A percentile compares a stretch with the other conserved stretches of the same genome.
phyloP scores from a whole-genome alignment of 2,888 invertebrate species.

The Saturnia pavonia region DNA sequence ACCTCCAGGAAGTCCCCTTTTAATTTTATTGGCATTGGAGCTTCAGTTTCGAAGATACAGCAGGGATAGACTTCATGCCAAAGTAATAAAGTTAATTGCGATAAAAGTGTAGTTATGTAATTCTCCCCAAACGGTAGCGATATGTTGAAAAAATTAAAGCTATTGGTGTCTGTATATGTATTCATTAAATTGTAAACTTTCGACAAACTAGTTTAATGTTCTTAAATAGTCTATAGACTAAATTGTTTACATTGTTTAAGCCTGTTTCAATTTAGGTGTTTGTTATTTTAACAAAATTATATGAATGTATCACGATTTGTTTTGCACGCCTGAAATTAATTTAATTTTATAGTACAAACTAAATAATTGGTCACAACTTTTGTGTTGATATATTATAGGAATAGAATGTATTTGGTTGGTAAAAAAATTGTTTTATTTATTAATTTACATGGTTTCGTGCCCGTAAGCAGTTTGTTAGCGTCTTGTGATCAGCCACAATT shows the following conservation, averaged over 20 bases:
- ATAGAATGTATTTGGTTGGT: conserved; percentile 63
- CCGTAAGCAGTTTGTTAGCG: conserved; percentile 2
- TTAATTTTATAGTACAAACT: conserved; percentile 60
- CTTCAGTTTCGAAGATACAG: too few species aligned
- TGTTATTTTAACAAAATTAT: not conserved
- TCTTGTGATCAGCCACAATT: too few species aligned
- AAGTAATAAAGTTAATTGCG: too few species aligned
- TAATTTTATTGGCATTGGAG: too few species aligned
- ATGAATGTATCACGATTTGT: conserved; percentile 28
- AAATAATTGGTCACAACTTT: conserved; percentile 54
- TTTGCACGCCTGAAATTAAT: conserved; percentile 42
- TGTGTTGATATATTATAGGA: conserved; percentile 53
- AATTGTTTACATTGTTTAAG: conserved; percentile 3
- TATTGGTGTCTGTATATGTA: conserved; percentile 8
- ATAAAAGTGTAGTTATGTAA: too few species aligned
- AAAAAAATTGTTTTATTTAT: conserved; percentile 54
- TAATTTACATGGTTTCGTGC: conserved; percentile 34
- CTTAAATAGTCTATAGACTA: not conserved
- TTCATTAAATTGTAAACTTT: not conserved
- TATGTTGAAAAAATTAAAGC: not conserved
- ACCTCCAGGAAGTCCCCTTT: too few species aligned
- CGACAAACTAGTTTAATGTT: not conserved
- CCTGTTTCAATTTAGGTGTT: conserved; percentile 12
- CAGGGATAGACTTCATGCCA: too few species aligned
- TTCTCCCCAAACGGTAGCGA: too few species aligned